phyloP scores from a whole-genome alignment of 2,888 invertebrate genomes.

The Drosophila nigritarsus region DNA sequence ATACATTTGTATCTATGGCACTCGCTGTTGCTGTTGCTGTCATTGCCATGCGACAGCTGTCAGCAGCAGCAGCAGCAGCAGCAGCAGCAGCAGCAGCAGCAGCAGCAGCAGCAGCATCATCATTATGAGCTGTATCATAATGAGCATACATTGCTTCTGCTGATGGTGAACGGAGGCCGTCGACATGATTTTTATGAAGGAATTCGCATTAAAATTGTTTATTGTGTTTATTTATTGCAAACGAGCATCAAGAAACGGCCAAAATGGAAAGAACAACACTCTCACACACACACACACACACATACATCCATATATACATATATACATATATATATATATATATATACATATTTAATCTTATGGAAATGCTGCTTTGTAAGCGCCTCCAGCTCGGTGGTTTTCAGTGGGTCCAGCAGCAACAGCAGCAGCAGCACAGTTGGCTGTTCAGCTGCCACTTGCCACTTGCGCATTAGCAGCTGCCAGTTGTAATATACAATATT shows the following conservation, averaged over 20 bases:
- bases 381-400: conserved; percentile 28
- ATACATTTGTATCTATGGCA: conserved; percentile 49
- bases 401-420: conserved; percentile 23
- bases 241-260: conserved; percentile 65
- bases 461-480: conserved; percentile 5
- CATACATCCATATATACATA: not conserved
- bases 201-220: conserved; percentile 80
- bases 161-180: conserved; percentile 35
- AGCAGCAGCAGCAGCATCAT: conserved; percentile 11
- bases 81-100: conserved; percentile 8
- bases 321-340: not conserved
- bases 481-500: conserved; percentile 13
- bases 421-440: conserved; percentile 15
- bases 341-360: conserved; percentile 37
- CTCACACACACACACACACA: conserved; percentile 28
- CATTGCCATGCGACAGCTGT: conserved; percentile 76
- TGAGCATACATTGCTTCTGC: conserved; percentile 15
- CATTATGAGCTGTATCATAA: conserved; percentile 18
- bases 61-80: conserved; percentile 34
- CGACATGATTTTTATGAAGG: conserved; percentile 70
- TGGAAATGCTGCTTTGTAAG: conserved; percentile 51
- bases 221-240: conserved; percentile 80
- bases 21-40: conserved; percentile 18
- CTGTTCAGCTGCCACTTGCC: conserved; percentile 21
- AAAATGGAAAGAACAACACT: conserved; percentile 59